Evolutionary conservation across 2,888 invertebrate species (phyloP).

Genomic region (Trissolcus brochymenae): DNA sequence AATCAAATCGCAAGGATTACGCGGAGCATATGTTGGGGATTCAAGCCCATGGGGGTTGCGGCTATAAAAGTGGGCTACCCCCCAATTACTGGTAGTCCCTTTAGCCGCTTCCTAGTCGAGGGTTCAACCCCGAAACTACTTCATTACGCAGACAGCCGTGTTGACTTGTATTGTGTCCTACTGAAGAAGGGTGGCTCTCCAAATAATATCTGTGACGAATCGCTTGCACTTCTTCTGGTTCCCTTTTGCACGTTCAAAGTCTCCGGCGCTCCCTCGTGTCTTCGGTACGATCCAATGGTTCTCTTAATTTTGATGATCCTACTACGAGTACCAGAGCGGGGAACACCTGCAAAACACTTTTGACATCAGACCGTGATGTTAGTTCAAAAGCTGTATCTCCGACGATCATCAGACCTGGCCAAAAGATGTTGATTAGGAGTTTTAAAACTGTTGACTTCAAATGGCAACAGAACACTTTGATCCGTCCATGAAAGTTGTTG

Average conservation of each 20-base stretch:
- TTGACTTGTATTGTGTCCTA: slow-evolving; percentile 75
- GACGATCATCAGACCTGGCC: too few relatives aligned
- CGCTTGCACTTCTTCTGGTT: slow-evolving; percentile 70
- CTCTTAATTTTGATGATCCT: slow-evolving; percentile 53
- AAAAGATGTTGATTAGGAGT: too few relatives aligned
- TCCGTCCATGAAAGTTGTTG: slow-evolving; percentile 16
- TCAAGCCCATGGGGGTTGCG: slow-evolving; percentile 67
- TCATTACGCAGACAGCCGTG: slow-evolving; percentile 77
- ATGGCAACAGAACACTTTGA: slow-evolving; percentile 15
- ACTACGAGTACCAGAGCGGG: slow-evolving; percentile 20
- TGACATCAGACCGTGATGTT: too few relatives aligned
- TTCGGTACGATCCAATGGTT: slow-evolving; percentile 49
- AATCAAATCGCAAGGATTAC: slow-evolving; percentile 72
- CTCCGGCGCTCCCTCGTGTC: slow-evolving; percentile 39
- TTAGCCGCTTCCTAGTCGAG: slow-evolving; percentile 62
- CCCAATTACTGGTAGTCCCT: slow-evolving; percentile 74
- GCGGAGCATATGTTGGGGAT: slow-evolving; percentile 74
- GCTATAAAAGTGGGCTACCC: slow-evolving; percentile 71
- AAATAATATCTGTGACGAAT: slow-evolving; percentile 77
- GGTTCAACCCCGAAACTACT: slow-evolving; percentile 74
- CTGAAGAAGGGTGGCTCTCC: slow-evolving; percentile 65
- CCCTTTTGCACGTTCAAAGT: slow-evolving; percentile 60
- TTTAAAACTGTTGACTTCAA: slow-evolving; percentile 10
- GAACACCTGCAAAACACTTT: slow-evolving; percentile 49
- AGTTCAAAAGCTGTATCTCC: too few relatives aligned